phyloP scores from a whole-genome alignment of 2,888 invertebrate genomes.

The Apotomis capreana region DNA sequence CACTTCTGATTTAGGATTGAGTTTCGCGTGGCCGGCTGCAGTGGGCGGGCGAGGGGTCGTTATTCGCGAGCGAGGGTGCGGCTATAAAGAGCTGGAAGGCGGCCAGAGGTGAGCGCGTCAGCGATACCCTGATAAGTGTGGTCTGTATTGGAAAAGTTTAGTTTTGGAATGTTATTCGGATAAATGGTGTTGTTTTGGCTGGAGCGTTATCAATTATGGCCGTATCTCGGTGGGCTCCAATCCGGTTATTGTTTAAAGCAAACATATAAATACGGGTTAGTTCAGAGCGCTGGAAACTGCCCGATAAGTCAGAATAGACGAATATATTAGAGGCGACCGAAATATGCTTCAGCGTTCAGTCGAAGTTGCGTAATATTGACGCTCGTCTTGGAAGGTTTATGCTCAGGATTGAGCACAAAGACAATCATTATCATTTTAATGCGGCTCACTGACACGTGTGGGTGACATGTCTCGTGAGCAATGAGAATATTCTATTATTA shows the following conservation, averaged over 20 bases:
- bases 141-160: constrained; percentile 41
- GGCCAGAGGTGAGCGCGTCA: constrained; percentile 39
- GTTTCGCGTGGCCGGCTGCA: neutral
- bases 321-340: neutral
- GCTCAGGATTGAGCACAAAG: no score
- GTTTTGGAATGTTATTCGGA: constrained; percentile 34
- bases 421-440: no score
- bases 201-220: constrained; percentile 23
- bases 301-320: constrained; percentile 10
- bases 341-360: neutral
- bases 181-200: constrained; percentile 40
- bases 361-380: neutral
- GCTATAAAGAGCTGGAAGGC: constrained; percentile 34
- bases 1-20: neutral
- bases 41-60: constrained; percentile 8
- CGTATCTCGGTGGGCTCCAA: constrained; percentile 8
- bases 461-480: no score
- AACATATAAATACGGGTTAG: constrained; percentile 11
- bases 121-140: constrained; percentile 39
- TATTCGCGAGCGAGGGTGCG: constrained; percentile 26
- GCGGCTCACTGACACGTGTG: no score
- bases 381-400: neutral
- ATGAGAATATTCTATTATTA: no score
- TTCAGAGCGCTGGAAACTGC: constrained; percentile 21
- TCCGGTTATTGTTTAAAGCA: constrained; percentile 24